These are phyloP conservation scores for Mythimna impura DNA, from an alignment of 2,888 invertebrate genomes.

Conservation along the genomic window DNA sequence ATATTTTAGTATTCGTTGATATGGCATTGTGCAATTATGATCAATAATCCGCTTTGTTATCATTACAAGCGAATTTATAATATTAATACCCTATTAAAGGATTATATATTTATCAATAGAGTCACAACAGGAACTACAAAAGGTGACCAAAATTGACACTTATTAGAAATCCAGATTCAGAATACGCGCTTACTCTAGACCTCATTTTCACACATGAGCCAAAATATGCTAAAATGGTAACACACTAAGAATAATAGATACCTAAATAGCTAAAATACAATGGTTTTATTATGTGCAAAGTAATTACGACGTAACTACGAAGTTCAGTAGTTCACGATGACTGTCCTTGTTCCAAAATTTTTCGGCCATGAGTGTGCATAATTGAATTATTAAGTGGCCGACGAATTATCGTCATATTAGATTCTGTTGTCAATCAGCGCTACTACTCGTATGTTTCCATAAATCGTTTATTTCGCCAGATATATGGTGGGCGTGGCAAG, in stretches of 20 bases:
- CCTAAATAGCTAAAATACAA: constrained; percentile 16
- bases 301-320: constrained; percentile 33
- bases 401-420: background rate
- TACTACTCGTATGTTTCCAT: background rate
- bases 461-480: too few species aligned
- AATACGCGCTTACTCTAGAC: background rate
- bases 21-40: background rate
- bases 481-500: too few species aligned
- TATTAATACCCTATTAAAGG: constrained; percentile 17
- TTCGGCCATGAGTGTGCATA: constrained; percentile 34
- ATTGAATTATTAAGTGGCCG: constrained; percentile 36
- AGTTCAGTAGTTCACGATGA: constrained; percentile 57
- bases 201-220: constrained; percentile 4
- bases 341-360: constrained; percentile 50
- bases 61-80: constrained; percentile 5
- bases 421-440: background rate
- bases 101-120: constrained; percentile 10
- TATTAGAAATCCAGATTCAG: background rate
- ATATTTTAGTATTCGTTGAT: background rate
- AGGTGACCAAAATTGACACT: background rate
- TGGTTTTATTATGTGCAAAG: constrained; percentile 29
- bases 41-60: constrained; percentile 7
- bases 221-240: background rate
- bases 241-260: constrained; percentile 21
- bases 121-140: background rate